phyloP scores from a whole-genome alignment of 2,888 invertebrate species.

The Piscicola geometra region DNA sequence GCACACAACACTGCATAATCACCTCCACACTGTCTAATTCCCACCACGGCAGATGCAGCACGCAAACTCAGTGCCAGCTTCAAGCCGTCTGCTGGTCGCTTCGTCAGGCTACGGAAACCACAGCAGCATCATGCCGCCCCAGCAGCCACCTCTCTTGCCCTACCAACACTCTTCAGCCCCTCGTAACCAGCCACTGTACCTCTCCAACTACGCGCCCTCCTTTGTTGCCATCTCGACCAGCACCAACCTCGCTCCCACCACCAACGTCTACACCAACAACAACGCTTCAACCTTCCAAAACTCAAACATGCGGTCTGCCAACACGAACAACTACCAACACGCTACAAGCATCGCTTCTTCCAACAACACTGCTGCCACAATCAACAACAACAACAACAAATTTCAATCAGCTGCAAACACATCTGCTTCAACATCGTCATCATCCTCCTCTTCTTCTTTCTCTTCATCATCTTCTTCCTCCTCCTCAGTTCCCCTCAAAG shows the following conservation, averaged over 20 bases:
- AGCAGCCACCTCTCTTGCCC: background rate
- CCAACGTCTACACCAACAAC: background rate
- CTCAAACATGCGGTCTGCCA: conserved; percentile 5
- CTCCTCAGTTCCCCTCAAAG: conserved; percentile 55
- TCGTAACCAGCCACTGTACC: background rate
- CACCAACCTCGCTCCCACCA: background rate
- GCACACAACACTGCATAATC: background rate
- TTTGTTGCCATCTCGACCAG: background rate
- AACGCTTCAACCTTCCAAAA: conserved; percentile 1
- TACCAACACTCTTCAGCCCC: background rate
- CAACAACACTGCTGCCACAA: too few relatives aligned
- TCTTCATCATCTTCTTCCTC: conserved; percentile 27
- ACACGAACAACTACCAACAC: background rate
- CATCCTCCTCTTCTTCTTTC: conserved; percentile 27
- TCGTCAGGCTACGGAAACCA: background rate
- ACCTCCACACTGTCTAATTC: background rate
- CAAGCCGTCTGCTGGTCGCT: background rate
- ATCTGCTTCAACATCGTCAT: conserved; percentile 11
- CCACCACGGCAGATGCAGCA: conserved; percentile 4
- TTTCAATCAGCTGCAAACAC: background rate
- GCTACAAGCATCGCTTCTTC: too few relatives aligned
- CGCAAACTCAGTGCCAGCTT: background rate
- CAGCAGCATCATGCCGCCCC: background rate
- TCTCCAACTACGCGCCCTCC: background rate
- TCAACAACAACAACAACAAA: background rate